Evolutionary conservation across 2,888 invertebrate species (phyloP), one percentile per base, ranked within the genome.

Genomic region (Romanomermis culicivorax): DNA sequence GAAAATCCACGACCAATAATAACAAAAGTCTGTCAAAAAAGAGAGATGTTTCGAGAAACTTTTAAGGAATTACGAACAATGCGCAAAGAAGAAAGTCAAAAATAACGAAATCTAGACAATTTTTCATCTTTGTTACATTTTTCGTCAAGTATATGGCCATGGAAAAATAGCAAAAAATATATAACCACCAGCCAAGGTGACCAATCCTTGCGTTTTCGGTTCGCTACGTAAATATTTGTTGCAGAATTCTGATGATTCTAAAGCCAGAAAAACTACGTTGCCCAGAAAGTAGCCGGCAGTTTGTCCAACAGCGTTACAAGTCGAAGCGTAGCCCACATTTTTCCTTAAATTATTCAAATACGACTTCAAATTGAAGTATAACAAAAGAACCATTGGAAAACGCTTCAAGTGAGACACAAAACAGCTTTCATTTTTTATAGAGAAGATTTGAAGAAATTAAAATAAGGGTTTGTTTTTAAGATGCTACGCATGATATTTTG

Each of bases 281-380:
- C 95, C 93, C 1, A 97, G 75, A 68, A 95, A 93, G 70, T 84
- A 93, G 0, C 97, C 95, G 42, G 89, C 85, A 0, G 93, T 95
- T 74, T 99, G 97, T 2, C 97, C 97, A 0, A 97, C 88, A 63
- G 86, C 85, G 68, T 99, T 99, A 68, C 97, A 97, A 0, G 95
- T 97, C 1, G 95, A 95, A 0, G 97, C 95, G 74, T 95, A 89
- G 1, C 87, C 89, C 2, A 97, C 89, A 74, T 97, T 97, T 63
- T 81, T 77, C 62, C 84, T 84, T 69, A 49, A 76, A 75, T n/a
- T n/a, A n/a, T n/a, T n/a, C n/a, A n/a, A n/a, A n/a, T n/a, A 49
- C 60, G 54, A 62, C 58, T 61, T 53, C 42, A 45, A 23, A n/a
- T n/a, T n/a, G n/a, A n/a, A n/a, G n/a, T n/a, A n/a, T n/a, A n/a